phyloP scores from a whole-genome alignment of 2,888 invertebrate species.

The Acanthoscelides obtectus region DNA sequence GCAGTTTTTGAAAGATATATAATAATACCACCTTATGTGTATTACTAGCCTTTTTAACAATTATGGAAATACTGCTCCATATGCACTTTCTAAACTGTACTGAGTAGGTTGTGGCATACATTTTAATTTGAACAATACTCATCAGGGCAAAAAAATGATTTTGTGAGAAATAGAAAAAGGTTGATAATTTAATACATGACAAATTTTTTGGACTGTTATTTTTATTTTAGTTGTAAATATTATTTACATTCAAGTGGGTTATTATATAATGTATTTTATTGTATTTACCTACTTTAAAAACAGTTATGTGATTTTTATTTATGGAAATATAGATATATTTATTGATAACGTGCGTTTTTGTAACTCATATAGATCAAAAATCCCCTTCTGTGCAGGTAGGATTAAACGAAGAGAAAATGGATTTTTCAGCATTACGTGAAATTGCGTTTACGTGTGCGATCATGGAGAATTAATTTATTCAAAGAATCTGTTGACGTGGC shows the following conservation, averaged over 20 bases:
- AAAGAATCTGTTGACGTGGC: no score
- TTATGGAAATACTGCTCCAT: constrained; percentile 5
- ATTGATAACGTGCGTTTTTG: constrained; percentile 27
- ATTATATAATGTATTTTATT: constrained; percentile 17
- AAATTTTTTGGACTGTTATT: constrained; percentile 20
- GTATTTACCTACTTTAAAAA: constrained; percentile 12
- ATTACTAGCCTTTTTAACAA: constrained; percentile 11
- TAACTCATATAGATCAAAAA: no score
- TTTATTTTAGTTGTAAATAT: constrained; percentile 18
- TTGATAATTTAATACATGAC: constrained; percentile 14
- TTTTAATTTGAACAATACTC: constrained; percentile 23
- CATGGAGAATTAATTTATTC: no score
- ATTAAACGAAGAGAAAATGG: no score
- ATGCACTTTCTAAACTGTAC: neutral
- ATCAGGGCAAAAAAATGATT: constrained; percentile 25
- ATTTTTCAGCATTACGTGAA: no score
- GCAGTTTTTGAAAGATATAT: no score
- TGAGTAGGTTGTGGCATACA: neutral
- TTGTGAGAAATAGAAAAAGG: constrained; percentile 17
- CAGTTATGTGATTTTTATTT: constrained; percentile 27
- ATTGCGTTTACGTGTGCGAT: no score
- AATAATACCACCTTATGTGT: no score
- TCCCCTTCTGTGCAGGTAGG: no score
- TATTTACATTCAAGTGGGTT: constrained; percentile 4
- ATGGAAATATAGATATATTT: constrained; percentile 28